Conservation (phyloP, 2,113 vertebrate genomes). For the Andinoacara biseriatus region DNA sequence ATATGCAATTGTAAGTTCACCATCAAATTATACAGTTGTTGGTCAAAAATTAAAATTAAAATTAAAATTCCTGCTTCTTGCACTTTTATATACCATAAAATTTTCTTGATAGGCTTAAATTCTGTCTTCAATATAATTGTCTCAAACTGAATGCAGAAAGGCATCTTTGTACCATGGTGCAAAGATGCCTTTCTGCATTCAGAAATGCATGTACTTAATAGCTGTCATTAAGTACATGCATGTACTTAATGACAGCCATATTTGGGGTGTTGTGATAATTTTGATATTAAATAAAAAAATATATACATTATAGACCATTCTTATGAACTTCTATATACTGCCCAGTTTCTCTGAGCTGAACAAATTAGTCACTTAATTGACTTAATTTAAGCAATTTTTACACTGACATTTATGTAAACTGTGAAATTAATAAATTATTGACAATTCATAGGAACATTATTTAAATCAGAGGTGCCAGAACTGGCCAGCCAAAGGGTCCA, state of each 20-base stretch:
- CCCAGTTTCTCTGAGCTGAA: background rate
- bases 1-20: background rate
- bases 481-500: background rate
- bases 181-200: too few species aligned
- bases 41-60: background rate
- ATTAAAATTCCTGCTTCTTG: accelerated
- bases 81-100: background rate
- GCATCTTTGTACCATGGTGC: background rate
- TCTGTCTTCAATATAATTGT: background rate
- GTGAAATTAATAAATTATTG: background rate
- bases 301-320: background rate
- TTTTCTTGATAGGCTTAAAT: background rate
- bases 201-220: too few species aligned
- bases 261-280: background rate
- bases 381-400: background rate
- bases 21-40: background rate
- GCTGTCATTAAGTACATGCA: too few species aligned
- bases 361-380: background rate
- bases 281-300: background rate
- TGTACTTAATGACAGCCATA: too few species aligned
- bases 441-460: background rate
- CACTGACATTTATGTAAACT: too few species aligned
- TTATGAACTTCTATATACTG: background rate
- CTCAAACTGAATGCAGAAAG: background rate
- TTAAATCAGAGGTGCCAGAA: background rate